Percentiles rank a stretch among this genome's conserved stretches.
Conservation (phyloP, 64 coral and sea anemone species). For the Montipora sp. region DNA sequence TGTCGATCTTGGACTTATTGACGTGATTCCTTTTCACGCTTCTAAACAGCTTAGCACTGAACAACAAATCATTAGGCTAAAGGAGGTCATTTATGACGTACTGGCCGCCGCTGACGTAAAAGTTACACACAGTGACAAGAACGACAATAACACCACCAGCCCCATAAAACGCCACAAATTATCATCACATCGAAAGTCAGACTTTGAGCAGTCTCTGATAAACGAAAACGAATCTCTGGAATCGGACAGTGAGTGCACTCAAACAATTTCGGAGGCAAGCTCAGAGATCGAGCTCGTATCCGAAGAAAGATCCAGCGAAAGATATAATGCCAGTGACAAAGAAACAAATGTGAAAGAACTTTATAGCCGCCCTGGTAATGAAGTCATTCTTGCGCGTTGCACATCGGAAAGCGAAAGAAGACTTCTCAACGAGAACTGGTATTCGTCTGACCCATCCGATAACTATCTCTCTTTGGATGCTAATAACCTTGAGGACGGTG, state of each 20-base stretch:
- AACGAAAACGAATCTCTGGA: neutral
- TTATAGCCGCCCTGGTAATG: neutral
- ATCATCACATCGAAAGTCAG: neutral
- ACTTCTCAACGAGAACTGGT: neutral
- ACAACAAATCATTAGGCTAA: conserved; percentile 68
- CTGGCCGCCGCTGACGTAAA: conserved; percentile 62
- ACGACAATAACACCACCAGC: conserved; percentile 2
- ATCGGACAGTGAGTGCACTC: conserved; percentile 1
- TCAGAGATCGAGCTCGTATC: neutral
- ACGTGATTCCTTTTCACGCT: conserved; percentile 8
- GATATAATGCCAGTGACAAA: neutral
- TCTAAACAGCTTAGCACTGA: conserved; percentile 52
- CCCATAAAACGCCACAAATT: neutral
- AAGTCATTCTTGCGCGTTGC: neutral
- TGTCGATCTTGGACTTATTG: conserved; percentile 64
- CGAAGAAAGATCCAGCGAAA: neutral
- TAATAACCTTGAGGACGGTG: neutral
- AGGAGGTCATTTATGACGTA: conserved; percentile 79
- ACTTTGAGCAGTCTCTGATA: neutral
- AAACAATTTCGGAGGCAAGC: conserved; percentile 22
- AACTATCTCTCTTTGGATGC: conserved; percentile 48
- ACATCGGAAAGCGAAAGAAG: neutral
- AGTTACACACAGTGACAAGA: conserved; percentile 33
- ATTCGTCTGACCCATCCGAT: conserved; percentile 18
- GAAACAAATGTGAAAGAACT: neutral